Evolutionary conservation across 2,888 invertebrate genomes (phyloP).

Genomic region (Trichopoda pennipes): DNA sequence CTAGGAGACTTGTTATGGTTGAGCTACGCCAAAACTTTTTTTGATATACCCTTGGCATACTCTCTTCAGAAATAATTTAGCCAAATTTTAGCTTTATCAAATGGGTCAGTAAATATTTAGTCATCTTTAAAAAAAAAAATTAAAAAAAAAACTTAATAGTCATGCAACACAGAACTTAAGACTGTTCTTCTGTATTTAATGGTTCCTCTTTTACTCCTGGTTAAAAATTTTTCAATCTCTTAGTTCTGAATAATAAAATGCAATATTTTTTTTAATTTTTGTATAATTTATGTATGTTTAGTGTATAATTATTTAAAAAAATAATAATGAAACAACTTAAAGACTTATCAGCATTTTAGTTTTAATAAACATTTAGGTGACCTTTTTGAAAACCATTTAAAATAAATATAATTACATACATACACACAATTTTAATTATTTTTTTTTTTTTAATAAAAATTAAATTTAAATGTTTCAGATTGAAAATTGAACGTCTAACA

Average conservation of each 20-base stretch:
- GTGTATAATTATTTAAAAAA: constrained; percentile 31
- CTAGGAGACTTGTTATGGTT: too few relatives aligned
- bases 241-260: background rate
- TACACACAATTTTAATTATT: background rate
- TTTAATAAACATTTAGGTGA: constrained; percentile 55
- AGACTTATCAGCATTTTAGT: constrained; percentile 52
- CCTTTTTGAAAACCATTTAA: constrained; percentile 54
- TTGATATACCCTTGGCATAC: too few relatives aligned
- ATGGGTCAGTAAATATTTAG: too few relatives aligned
- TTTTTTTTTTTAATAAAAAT: constrained; percentile 18
- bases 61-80: too few relatives aligned
- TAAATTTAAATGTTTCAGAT: constrained; percentile 22
- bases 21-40: too few relatives aligned
- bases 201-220: too few relatives aligned
- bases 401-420: constrained; percentile 15
- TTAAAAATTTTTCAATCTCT: too few relatives aligned
- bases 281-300: background rate
- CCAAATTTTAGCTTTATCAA: too few relatives aligned
- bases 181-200: too few relatives aligned
- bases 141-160: too few relatives aligned
- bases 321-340: constrained; percentile 29
- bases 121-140: too few relatives aligned
- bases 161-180: too few relatives aligned
- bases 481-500: background rate
- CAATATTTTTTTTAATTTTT: background rate